Evolutionary conservation across 2,888 invertebrate species (phyloP).

Genomic region (Cephus sareptanus): DNA sequence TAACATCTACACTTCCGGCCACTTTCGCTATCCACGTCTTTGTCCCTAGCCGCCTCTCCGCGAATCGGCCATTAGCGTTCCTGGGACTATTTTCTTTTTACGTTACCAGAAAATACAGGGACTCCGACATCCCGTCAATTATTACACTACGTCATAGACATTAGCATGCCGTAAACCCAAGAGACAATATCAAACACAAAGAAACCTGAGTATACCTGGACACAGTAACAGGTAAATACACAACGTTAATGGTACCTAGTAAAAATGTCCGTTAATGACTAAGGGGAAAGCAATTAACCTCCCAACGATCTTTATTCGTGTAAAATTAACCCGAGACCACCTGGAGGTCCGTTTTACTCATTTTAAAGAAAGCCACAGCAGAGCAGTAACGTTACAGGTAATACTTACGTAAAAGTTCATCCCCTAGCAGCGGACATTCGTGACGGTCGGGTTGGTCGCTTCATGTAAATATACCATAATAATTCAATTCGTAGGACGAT

Average conservation of each 20-base stretch:
- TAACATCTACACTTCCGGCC: background rate
- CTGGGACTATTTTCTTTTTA: background rate
- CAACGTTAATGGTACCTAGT: background rate
- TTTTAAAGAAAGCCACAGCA: background rate
- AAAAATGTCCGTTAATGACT: background rate
- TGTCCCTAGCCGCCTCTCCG: background rate
- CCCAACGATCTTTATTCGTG: background rate
- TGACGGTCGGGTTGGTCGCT: background rate
- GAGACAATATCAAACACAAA: background rate
- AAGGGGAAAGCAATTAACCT: background rate
- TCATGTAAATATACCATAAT: conserved; percentile 12
- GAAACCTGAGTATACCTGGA: background rate
- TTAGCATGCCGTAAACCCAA: background rate
- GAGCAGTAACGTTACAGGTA: background rate
- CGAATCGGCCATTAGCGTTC: background rate
- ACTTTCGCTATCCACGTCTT: background rate
- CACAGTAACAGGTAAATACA: background rate
- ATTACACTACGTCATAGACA: background rate
- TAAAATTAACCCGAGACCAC: background rate
- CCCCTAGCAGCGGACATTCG: background rate
- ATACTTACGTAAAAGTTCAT: background rate
- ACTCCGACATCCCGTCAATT: background rate
- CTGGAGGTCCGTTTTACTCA: background rate
- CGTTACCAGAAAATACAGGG: background rate
- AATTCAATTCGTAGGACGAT: conserved; percentile 19